Conservation (phyloP, 2,888 invertebrate species). For the Hesperia comma region DNA sequence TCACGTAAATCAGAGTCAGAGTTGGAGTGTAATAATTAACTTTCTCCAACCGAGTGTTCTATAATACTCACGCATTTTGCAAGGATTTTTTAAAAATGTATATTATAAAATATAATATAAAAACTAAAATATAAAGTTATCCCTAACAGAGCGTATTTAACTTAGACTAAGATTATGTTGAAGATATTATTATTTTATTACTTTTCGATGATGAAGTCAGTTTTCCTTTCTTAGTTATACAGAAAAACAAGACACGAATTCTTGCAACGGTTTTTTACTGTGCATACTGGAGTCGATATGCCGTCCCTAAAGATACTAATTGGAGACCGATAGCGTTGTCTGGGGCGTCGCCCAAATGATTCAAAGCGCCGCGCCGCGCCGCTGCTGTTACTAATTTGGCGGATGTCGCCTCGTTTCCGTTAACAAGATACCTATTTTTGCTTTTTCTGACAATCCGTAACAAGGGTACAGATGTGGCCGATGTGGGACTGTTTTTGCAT, state of each 20-base stretch:
- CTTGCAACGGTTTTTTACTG: conserved; percentile 3
- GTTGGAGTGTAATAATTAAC: no score
- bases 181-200: no score
- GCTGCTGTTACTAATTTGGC: conserved; percentile 58
- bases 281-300: background rate
- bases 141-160: no score
- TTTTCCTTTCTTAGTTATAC: no score
- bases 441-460: conserved; percentile 42
- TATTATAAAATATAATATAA: no score
- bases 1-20: no score
- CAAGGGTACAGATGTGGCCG: conserved; percentile 11
- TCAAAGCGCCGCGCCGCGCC: conserved; percentile 6
- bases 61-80: no score
- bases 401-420: conserved; percentile 56
- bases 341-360: conserved; percentile 42
- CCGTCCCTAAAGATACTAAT: conserved; percentile 43
- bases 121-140: no score
- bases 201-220: no score
- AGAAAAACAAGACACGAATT: background rate
- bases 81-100: no score
- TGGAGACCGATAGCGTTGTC: conserved; percentile 46
- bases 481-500: background rate
- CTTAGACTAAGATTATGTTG: no score
- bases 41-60: no score
- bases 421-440: conserved; percentile 25